These are phyloP conservation scores for Gracilinanus agilis DNA, from an alignment of 2,113 vertebrate species.

Conservation along the genomic window DNA sequence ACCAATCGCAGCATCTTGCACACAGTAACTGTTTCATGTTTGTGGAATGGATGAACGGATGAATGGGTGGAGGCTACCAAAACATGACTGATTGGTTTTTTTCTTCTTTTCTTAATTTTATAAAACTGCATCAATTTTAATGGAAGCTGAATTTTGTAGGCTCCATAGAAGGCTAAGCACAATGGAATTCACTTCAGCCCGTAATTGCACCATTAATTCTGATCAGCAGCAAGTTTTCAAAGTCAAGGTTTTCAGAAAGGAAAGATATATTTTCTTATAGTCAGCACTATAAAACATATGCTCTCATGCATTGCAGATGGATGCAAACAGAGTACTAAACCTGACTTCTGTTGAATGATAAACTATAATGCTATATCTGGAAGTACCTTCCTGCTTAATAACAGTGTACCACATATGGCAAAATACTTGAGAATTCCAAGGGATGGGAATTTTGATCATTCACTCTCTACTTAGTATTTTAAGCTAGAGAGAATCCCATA, in stretches of 20 bases:
- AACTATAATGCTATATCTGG: conserved; percentile 19
- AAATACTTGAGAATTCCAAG: neutral
- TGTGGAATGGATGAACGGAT: neutral
- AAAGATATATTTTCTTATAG: conserved; percentile 42
- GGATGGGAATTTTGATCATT: conserved; percentile 7
- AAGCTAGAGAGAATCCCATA: conserved; percentile 14
- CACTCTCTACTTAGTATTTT: conserved; percentile 25
- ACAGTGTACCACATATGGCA: conserved; percentile 1
- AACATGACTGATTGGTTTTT: neutral
- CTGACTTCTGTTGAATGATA: conserved; percentile 41
- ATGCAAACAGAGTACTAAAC: conserved; percentile 43
- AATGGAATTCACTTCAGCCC: conserved; percentile 54
- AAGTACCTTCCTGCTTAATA: neutral
- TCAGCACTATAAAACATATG: conserved; percentile 46
- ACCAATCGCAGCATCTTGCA: neutral
- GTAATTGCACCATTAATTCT: conserved; percentile 63
- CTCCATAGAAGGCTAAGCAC: conserved; percentile 5
- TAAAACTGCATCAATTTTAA: conserved; percentile 28
- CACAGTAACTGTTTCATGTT: neutral
- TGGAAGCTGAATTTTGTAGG: conserved; percentile 33
- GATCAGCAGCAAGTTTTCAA: conserved; percentile 45
- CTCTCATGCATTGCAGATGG: conserved; percentile 30
- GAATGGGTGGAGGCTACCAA: neutral
- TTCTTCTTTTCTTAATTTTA: conserved; percentile 35
- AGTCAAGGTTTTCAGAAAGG: conserved; percentile 45